Evolutionary conservation across 2,113 vertebrate species (phyloP).

Genomic region (Tursiops truncatus): DNA sequence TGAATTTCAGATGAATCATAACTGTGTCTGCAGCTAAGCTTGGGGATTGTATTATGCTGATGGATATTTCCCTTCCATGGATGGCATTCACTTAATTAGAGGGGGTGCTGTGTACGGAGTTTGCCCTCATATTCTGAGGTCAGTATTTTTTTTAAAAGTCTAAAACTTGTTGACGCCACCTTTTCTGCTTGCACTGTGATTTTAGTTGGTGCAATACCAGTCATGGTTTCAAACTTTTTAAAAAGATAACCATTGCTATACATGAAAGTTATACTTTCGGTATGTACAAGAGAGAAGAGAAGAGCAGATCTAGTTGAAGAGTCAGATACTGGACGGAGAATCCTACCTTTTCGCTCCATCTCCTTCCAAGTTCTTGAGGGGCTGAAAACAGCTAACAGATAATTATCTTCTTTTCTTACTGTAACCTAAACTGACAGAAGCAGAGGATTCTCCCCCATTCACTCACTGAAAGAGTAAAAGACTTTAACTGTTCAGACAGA

Average conservation of each 20-base stretch:
- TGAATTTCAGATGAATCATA: background rate
- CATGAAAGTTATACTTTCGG: background rate
- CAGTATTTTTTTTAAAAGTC: background rate
- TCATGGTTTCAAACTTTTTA: background rate
- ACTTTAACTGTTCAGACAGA: background rate
- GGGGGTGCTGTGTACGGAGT: rapidly evolving
- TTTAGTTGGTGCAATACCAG: background rate
- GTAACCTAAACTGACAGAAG: background rate
- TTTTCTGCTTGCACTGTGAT: background rate
- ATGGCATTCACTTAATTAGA: background rate
- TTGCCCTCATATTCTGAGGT: background rate
- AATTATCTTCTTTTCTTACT: background rate
- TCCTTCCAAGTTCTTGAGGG: background rate
- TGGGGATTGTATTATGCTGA: background rate
- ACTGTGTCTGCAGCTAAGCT: background rate
- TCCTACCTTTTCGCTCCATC: background rate
- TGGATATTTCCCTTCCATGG: background rate
- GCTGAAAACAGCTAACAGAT: background rate
- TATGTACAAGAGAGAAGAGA: background rate
- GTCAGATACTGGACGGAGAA: background rate
- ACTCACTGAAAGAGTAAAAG: background rate
- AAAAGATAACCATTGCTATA: background rate
- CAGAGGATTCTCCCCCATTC: background rate
- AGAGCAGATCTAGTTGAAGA: background rate
- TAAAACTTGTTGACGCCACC: background rate